Base-by-base conservation (phyloP, 1,140 invertebrate genomes). In the Anagrus nilaparvatae region DNA sequence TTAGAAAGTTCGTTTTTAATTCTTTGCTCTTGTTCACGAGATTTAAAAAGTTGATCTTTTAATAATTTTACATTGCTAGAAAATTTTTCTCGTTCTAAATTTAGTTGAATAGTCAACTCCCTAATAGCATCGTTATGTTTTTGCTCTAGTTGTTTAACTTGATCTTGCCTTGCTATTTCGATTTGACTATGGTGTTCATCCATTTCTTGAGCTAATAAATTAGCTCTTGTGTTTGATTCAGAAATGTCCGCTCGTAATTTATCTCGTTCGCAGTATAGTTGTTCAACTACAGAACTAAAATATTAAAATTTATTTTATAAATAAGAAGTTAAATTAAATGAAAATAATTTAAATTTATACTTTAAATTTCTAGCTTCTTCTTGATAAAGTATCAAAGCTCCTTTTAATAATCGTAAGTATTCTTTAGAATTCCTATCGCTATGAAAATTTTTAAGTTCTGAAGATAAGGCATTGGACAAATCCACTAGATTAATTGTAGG, bases 151-250 rank as follows among this genome's bases (percentile, higher is more conserved):
- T 77, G 69, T 33, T 78, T 80, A 27, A 81, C 66, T 39, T 80
- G 76, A 27, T 77, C 73, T 54, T 81, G 73, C 35, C 79, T 68
- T 19, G 76, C 75, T 43, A 77, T 77, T 61, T 94, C 89, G 50
- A 92, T 72, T 28, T 79, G 73, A 1, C 76, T 70, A 60, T 93
- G 87, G 51, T 86, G 81, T 37, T 94, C 91, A 58, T 95, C 90
- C 2, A 91, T 82, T 63, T 95, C 90, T 43, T 85, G 81, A 2
- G 87, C 89, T 16, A 94, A 61, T 24, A 88, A 52, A 6, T 77
- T 72, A 0, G 86, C 83, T 44, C 87, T 68, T 21, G 81, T 72
- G 52, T 92, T 91, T 0, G 87, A 87, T 51, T 90, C 85, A 8
- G 70, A 63, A 8, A 92, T 71, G 55, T 91, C 86, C 1, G 66